These are phyloP conservation scores for Mesorhabditis sp. DNA, from an alignment of 2,888 invertebrate genomes.

Conservation along the genomic window DNA sequence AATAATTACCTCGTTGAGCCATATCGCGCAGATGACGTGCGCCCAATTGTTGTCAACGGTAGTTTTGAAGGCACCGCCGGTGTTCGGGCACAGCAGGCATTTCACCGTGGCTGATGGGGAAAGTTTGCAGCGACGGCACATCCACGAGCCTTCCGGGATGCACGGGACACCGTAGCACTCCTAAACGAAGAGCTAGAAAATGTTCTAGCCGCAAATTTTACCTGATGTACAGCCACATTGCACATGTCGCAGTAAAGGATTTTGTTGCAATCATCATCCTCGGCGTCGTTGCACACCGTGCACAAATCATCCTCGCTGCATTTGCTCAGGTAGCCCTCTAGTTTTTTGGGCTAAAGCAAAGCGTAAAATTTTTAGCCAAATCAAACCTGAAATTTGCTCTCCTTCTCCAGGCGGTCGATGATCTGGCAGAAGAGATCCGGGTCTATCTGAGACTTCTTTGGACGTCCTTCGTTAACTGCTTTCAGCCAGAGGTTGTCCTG, in stretches of 20 bases:
- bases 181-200: constrained; percentile 15
- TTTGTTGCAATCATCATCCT: constrained; percentile 96
- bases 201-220: constrained; percentile 21
- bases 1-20: constrained; percentile 89
- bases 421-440: constrained; percentile 87
- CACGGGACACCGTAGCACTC: constrained; percentile 91
- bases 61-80: constrained; percentile 96
- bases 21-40: constrained; percentile 94
- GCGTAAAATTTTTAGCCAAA: background rate
- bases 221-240: constrained; percentile 93
- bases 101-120: constrained; percentile 89
- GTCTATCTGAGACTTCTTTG: constrained; percentile 72
- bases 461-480: constrained; percentile 78
- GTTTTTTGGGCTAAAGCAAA: constrained; percentile 6
- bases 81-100: constrained; percentile 95
- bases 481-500: constrained; percentile 86
- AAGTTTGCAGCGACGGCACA: constrained; percentile 89
- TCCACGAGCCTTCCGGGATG: constrained; percentile 95
- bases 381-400: constrained; percentile 79
- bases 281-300: constrained; percentile 94
- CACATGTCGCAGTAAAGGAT: constrained; percentile 99
- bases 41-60: constrained; percentile 89
- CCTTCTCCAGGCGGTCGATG: constrained; percentile 95
- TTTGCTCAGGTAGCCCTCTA: background rate
- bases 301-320: constrained; percentile 73